Evolutionary conservation across 2,888 invertebrate species (phyloP).

Genomic region (Actias luna): DNA sequence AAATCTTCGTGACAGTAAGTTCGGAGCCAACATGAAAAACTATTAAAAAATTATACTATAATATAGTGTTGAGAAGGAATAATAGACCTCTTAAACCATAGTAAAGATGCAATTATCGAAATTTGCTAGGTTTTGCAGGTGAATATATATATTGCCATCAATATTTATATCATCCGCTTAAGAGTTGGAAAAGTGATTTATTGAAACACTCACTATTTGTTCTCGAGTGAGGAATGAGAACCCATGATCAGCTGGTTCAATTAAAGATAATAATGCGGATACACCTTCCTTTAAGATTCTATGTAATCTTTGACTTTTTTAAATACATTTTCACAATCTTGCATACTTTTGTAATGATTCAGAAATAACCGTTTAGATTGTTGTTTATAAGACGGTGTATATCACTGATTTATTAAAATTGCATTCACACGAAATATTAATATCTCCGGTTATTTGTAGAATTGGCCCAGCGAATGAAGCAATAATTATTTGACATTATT

Average conservation of each 20-base stretch:
- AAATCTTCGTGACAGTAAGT: no score
- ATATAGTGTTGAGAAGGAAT: background rate
- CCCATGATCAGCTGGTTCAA: background rate
- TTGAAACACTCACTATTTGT: background rate
- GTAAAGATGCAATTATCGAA: background rate
- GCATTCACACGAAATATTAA: background rate
- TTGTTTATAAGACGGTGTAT: background rate
- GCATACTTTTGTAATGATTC: background rate
- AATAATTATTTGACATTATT: background rate
- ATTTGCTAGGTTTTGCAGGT: background rate
- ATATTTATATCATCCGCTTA: background rate
- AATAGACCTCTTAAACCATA: background rate
- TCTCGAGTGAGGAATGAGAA: background rate
- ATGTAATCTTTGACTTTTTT: background rate
- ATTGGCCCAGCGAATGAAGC: background rate
- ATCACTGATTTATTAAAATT: background rate
- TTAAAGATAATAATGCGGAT: background rate
- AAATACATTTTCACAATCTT: background rate
- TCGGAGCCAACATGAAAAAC: no score
- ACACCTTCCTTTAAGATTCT: background rate
- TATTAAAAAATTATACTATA: background rate
- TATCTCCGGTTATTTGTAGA: conserved; percentile 1
- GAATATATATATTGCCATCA: background rate
- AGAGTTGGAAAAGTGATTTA: background rate
- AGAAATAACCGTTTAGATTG: background rate